Percentiles rank a stretch among this genome's conserved stretches.
Evolutionary conservation across 2,888 invertebrate species (phyloP).

Genomic region (Melangyna quadrimaculata): DNA sequence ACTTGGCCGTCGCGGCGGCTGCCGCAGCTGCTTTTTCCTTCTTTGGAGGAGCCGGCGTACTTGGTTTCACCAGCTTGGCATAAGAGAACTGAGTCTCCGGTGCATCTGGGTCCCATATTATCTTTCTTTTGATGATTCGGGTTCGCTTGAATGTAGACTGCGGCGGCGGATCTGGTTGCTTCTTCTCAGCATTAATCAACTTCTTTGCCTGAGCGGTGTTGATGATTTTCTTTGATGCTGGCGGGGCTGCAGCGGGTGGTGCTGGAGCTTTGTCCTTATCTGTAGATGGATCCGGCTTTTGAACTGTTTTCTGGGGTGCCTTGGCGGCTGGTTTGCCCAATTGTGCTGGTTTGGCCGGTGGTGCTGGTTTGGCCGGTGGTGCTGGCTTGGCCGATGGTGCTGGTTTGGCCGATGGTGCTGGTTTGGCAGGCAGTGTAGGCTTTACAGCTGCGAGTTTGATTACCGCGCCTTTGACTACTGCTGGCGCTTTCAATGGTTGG

Average conservation of each 20-base stretch:
- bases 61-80: constrained; percentile 79
- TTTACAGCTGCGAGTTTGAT: constrained; percentile 4
- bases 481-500: not conserved
- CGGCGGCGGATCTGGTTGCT: constrained; percentile 32
- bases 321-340: not conserved
- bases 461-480: constrained; percentile 4
- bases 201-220: constrained; percentile 27
- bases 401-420: constrained; percentile 7
- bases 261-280: constrained; percentile 34
- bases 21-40: constrained; percentile 54
- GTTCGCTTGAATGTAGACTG: constrained; percentile 77
- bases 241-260: not conserved
- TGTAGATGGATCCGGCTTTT: constrained; percentile 6
- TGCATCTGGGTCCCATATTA: constrained; percentile 87
- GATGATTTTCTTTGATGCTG: not conserved
- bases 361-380: not conserved
- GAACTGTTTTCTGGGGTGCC: constrained; percentile 26
- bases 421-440: not conserved
- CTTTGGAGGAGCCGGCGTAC: constrained; percentile 50
- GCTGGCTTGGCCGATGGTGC: constrained; percentile 1
- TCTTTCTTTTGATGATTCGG: constrained; percentile 87
- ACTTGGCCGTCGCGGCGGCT: not conserved
- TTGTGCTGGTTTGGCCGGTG: not conserved
- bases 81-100: constrained; percentile 79
- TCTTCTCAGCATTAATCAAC: constrained; percentile 50